Conservation (phyloP, 2,888 invertebrate genomes). For the Nephrotoma guestfalica region DNA sequence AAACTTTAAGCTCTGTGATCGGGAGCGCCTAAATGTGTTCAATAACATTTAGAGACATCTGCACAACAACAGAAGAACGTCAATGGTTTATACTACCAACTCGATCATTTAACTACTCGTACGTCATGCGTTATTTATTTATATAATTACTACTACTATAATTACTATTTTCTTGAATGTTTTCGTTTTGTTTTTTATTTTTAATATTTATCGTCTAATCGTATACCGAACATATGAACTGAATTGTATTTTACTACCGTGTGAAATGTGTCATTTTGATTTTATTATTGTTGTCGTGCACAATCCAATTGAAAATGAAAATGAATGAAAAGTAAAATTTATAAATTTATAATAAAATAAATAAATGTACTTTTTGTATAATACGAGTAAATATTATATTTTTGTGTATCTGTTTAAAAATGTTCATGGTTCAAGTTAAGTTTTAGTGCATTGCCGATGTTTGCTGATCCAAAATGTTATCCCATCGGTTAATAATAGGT, state of each 20-base stretch:
- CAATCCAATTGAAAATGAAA: background rate
- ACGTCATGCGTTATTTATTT: background rate
- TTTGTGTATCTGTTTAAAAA: too few species aligned
- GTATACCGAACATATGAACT: background rate
- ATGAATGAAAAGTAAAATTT: background rate
- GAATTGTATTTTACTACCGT: background rate
- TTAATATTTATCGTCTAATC: background rate
- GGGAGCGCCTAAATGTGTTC: background rate
- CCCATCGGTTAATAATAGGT: too few species aligned
- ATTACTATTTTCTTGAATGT: background rate
- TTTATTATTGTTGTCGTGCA: background rate
- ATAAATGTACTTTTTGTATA: background rate
- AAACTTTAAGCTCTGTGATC: too few species aligned
- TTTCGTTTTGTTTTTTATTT: background rate
- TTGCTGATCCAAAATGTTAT: too few species aligned
- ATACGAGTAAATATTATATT: background rate
- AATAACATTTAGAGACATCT: background rate
- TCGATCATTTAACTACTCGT: background rate
- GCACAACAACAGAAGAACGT: background rate
- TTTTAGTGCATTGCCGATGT: background rate
- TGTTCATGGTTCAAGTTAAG: background rate
- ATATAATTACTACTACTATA: background rate
- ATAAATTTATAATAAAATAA: too few species aligned
- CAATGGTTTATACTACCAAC: background rate
- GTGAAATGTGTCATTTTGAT: background rate